A percentile compares a stretch with the other conserved stretches of the same genome.
Conservation (phyloP, 2,797 vertebrate genomes). For the Vipera ursinii region DNA sequence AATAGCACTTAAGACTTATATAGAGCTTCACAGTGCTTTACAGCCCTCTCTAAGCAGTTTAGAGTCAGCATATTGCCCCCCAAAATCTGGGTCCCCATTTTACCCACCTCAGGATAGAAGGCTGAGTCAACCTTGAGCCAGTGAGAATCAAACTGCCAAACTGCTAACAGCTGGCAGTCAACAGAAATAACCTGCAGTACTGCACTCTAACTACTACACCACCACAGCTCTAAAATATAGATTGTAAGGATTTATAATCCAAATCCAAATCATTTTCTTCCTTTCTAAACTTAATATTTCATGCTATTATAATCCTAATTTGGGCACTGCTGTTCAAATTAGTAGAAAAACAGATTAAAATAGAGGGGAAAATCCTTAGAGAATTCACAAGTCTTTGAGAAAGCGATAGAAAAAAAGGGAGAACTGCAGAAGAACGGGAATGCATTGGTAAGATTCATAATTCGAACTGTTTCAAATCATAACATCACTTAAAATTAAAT, state of each 20-base stretch:
- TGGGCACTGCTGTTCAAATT: not conserved
- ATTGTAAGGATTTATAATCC: not conserved
- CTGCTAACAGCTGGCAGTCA: too few relatives aligned
- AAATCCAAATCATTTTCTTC: not conserved
- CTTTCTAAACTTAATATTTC: too few relatives aligned
- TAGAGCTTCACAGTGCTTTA: too few relatives aligned
- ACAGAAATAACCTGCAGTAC: too few relatives aligned
- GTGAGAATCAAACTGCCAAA: too few relatives aligned
- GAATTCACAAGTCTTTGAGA: not conserved
- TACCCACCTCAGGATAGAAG: too few relatives aligned
- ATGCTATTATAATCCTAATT: not conserved
- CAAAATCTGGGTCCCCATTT: too few relatives aligned
- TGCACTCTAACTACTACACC: too few relatives aligned
- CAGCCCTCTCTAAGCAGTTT: too few relatives aligned
- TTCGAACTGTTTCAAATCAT: not conserved
- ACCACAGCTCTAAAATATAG: not conserved
- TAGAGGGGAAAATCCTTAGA: not conserved
- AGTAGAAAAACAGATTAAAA: not conserved
- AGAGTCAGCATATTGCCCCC: too few relatives aligned
- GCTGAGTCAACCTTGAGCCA: too few relatives aligned
- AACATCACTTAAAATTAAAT: not conserved
- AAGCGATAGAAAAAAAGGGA: not conserved
- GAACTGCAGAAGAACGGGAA: not conserved
- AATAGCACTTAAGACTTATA: too few relatives aligned
- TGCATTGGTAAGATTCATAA: not conserved